phyloP scores from a whole-genome alignment of 2,888 invertebrate genomes.

The Xestia sexstrigata region DNA sequence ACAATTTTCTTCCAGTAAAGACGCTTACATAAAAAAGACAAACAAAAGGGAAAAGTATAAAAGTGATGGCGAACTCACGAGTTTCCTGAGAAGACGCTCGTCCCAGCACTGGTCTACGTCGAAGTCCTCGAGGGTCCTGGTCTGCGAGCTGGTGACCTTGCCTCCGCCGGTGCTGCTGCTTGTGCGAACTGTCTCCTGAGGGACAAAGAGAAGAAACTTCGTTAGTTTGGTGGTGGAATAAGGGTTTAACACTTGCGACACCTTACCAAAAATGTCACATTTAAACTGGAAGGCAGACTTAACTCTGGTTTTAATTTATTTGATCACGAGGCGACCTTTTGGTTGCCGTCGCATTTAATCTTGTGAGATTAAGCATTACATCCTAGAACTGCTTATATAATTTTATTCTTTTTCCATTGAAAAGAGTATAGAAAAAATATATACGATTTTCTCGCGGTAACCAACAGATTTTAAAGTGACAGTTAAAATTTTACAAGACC shows the following conservation, averaged over 20 bases:
- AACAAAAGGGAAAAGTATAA: background rate
- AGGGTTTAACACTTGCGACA: too few relatives aligned
- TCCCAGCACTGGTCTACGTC: conserved; percentile 95
- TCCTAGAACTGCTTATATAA: background rate
- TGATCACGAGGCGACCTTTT: background rate
- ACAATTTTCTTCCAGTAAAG: too few relatives aligned
- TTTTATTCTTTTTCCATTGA: background rate
- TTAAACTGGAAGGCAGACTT: too few relatives aligned
- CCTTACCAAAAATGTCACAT: too few relatives aligned
- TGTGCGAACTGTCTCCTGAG: conserved; percentile 86
- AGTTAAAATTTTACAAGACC: background rate
- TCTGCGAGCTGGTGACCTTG: conserved; percentile 82
- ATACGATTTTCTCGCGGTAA: background rate
- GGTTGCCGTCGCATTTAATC: background rate
- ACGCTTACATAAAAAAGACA: background rate
- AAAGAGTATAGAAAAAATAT: background rate
- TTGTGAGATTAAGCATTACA: background rate
- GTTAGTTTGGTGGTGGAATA: background rate
- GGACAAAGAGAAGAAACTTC: conserved; percentile 17
- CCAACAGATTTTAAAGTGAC: background rate
- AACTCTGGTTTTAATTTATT: background rate
- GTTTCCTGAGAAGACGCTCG: conserved; percentile 93
- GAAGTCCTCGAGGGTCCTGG: conserved; percentile 85
- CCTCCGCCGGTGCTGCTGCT: conserved; percentile 77
- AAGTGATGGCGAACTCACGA: conserved; percentile 89